Conservation (phyloP, 2,797 vertebrate genomes). For the Pangasius djambal region DNA sequence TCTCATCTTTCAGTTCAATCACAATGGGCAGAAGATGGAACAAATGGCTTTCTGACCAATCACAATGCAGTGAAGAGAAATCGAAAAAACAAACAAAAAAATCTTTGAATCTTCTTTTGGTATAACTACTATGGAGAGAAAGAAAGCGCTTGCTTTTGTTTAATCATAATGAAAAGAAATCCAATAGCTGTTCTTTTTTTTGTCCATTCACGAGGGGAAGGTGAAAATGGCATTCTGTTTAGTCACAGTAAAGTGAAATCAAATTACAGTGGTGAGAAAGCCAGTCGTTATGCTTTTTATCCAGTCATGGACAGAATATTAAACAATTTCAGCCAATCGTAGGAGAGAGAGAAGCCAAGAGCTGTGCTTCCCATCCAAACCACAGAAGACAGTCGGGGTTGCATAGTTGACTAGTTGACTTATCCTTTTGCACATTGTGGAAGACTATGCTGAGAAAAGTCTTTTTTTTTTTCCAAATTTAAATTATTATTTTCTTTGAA, state of each 20-base stretch:
- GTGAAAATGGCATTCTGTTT: not conserved
- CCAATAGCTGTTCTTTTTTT: not conserved
- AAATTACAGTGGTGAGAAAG: not conserved
- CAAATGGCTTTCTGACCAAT: not conserved
- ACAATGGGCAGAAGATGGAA: not conserved
- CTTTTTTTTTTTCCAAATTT: not conserved
- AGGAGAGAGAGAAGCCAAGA: not conserved
- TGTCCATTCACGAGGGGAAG: not conserved
- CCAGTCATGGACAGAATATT: not conserved
- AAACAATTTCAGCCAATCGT: not conserved
- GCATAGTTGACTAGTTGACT: not conserved
- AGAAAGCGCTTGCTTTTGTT: not conserved
- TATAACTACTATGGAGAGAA: not conserved
- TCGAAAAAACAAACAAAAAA: not conserved
- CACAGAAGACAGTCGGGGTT: not conserved
- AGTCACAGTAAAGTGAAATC: conserved; percentile 1
- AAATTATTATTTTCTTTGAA: not conserved
- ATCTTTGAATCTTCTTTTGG: not conserved
- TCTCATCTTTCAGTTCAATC: not conserved
- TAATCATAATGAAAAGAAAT: not conserved
- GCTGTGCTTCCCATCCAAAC: conserved; percentile 3
- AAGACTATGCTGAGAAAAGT: not conserved
- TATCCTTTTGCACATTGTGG: not conserved
- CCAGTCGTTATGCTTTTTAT: not conserved
- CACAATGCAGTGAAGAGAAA: conserved; percentile 1